Base-by-base conservation (phyloP, 2,113 vertebrate species). In the Ranitomeya variabilis region DNA sequence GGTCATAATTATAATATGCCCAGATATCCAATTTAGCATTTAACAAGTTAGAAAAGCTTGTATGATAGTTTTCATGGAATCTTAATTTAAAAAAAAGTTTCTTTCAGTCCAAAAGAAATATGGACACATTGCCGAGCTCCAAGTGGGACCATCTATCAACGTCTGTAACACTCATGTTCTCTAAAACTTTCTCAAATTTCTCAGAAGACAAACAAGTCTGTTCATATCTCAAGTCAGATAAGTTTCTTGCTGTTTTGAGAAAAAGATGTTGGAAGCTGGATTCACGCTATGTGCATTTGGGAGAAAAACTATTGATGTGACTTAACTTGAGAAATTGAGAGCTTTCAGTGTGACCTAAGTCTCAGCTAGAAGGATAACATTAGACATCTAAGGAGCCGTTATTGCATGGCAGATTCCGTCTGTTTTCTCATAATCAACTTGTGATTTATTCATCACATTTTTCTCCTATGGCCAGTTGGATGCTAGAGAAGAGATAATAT, bases 131-230 rank as follows among this genome's bases (percentile, higher is more conserved):
- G 18, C 9, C 54, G 45, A 66, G 45, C 45, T 15, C 81, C 45
- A 83, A 66, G 51, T 54, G 19, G 19, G 11, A 69, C 67, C 21
- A 0, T 69, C 45, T 67, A 52, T 67, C 45, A 69, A 23, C 54
- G 45, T 8, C 45, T 54, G 51, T 45, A 83, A 85, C 54, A 74
- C 54, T 45, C 67, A 59, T 55, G 10, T 74, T n/a, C 16, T 85
- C 23, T 37, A 85, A 69, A 73, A 85, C 67, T 73, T 85, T 51
- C 67, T 85, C 23, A 31, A 67, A 85, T 67, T 26, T 76, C 57
- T 77, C 71, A 60, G 57, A 51, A 77, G 55, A 55, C 16, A 86
- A 77, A 86, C 84, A 86, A 86, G 71, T 62, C 84, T 86, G 71
- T 62, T 86, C 84, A 51, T n/a, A 45, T 77, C 26, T 52, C 57